phyloP scores from a whole-genome alignment of 2,797 vertebrate species.

The Carduelis carduelis region DNA sequence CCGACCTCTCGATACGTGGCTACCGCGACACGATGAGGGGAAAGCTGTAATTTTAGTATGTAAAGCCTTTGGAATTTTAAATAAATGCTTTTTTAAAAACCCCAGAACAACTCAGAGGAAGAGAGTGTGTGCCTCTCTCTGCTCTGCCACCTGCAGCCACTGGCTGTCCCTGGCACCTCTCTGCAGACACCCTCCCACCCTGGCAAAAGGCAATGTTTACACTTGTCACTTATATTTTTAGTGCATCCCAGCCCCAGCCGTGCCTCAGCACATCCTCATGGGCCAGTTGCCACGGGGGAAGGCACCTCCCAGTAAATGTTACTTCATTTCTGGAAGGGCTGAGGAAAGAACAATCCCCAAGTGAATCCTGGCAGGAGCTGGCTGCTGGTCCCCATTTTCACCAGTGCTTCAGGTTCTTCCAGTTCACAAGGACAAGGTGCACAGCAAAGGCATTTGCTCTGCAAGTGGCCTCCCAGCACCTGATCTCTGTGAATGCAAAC shows the following conservation, averaged over 20 bases:
- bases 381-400: background rate
- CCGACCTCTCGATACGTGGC: background rate
- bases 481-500: background rate
- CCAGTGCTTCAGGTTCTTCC: constrained; percentile 43
- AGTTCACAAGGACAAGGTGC: background rate
- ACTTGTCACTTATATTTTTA: background rate
- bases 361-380: background rate
- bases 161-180: background rate
- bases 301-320: background rate
- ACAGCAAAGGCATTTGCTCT: background rate
- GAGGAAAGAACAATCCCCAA: background rate
- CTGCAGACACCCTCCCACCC: background rate
- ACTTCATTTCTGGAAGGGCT: background rate
- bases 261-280: background rate
- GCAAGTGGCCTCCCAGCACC: background rate
- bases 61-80: background rate
- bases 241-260: background rate
- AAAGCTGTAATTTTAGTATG: background rate
- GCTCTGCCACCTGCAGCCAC: background rate
- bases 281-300: background rate
- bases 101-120: background rate
- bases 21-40: accelerated
- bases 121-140: accelerated
- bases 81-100: background rate
- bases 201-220: background rate